Evolutionary conservation across 2,113 vertebrate genomes (phyloP), one percentile per base, ranked within the genome.

Genomic region (Sturnus vulgaris): DNA sequence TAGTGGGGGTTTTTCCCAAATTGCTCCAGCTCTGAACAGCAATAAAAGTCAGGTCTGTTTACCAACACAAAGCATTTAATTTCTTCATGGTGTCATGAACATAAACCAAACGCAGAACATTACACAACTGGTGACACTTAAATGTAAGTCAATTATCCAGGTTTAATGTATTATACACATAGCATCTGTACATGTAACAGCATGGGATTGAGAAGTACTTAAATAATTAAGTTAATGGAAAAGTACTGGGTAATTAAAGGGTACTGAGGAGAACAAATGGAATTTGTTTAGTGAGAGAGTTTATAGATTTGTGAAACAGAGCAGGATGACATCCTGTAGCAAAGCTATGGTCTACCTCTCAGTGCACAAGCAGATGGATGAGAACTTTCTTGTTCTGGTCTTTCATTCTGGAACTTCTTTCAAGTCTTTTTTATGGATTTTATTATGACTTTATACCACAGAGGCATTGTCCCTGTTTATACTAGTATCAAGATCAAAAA

Each of bases 41-140:
- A 93, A 83, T 94, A 93, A 96, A 90, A 77, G n/a, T 68, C 47
- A 81, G 27, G 30, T 95, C 33, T 93, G 93, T 97, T 97, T 95
- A 93, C 85, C 75, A 94, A 95, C 66, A 90, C 59, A 92, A 82
- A 80, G 33, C 66, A 77, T 92, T 95, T 91, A 2, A 77, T 97
- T 96, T 92, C 87, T 93, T 94, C 93, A 91, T 1, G 2, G 92
- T 90, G 75, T 96, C 93, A 70, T 95, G 94, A 95, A 92, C 76
- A 85, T 65, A 77, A 79, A 92, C 46, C 55, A 91, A 94, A 92
- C 14, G 11, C n/a, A 87, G 78, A 92, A 95, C 91, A 94, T 92
- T 95, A 59, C 42, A 96, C 95, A 95, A 96, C 78, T 94, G 89
- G 82, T 96, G 94, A 96, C 94, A 95, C 82, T 96, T 91, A 89